These are phyloP conservation scores for Lottia gigantea DNA, from an alignment of 2,888 invertebrate species.

Conservation along the genomic window DNA sequence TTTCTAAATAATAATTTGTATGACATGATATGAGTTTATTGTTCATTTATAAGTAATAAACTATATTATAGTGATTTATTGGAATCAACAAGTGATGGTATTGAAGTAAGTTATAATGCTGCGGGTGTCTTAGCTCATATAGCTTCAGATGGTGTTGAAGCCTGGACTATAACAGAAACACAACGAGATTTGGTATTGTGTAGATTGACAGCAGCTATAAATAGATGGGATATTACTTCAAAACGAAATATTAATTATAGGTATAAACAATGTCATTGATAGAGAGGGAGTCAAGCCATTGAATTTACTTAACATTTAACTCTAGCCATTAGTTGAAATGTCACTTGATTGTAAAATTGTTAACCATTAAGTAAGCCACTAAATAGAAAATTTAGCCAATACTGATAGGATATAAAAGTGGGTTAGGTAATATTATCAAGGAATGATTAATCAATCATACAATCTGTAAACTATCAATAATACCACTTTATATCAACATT, in stretches of 20 bases:
- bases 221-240: slow-evolving; percentile 87
- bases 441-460: too few species aligned
- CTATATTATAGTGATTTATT: slow-evolving; percentile 77
- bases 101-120: slow-evolving; percentile 96
- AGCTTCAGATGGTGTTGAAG: slow-evolving; percentile 87
- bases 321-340: too few species aligned
- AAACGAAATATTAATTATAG: slow-evolving; percentile 95
- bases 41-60: neutral
- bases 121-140: slow-evolving; percentile 96
- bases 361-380: neutral
- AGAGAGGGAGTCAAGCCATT: too few species aligned
- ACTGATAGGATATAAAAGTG: too few species aligned
- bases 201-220: slow-evolving; percentile 84
- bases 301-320: too few species aligned
- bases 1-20: too few species aligned
- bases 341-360: too few species aligned
- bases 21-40: too few species aligned
- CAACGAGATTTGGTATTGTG: slow-evolving; percentile 76
- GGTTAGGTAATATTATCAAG: too few species aligned
- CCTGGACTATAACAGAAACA: slow-evolving; percentile 83
- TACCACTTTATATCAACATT: too few species aligned
- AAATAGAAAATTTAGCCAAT: too few species aligned
- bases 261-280: slow-evolving; percentile 38
- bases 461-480: too few species aligned
- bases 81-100: slow-evolving; percentile 85